Percentiles rank a stretch among this genome's conserved stretches.
Conservation (phyloP, 2,113 vertebrate genomes). For the Sinosuthora webbiana region DNA sequence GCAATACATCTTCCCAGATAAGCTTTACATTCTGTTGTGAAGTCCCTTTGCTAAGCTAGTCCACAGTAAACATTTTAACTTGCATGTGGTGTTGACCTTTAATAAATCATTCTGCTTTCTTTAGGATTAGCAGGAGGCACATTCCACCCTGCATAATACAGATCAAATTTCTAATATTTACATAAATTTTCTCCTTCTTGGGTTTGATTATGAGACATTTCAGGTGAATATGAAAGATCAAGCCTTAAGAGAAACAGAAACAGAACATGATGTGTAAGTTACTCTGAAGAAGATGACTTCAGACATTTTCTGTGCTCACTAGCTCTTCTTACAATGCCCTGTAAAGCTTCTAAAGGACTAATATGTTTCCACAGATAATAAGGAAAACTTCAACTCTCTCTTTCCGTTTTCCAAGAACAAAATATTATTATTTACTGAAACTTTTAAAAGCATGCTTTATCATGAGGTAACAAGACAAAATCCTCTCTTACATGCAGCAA, state of each 20-base stretch:
- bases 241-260: not conserved
- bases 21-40: not conserved
- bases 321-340: not conserved
- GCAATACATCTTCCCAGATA: not conserved
- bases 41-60: not conserved
- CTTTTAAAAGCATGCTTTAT: not conserved
- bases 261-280: not conserved
- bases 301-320: not conserved
- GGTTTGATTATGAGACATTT: not conserved
- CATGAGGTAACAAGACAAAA: not conserved
- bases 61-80: not conserved
- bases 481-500: fast-evolving
- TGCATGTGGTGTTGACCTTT: not conserved
- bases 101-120: not conserved
- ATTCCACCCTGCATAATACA: not conserved
- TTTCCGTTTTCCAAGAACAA: not conserved
- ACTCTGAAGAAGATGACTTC: not conserved
- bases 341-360: not conserved
- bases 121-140: not conserved
- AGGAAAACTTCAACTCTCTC: not conserved
- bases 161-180: not conserved
- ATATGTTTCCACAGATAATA: not conserved
- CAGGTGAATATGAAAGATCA: not conserved
- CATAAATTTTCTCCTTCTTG: not conserved
- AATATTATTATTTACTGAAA: not conserved